phyloP scores from a whole-genome alignment of 2,113 vertebrate genomes.

The Chaenogobius annularis region DNA sequence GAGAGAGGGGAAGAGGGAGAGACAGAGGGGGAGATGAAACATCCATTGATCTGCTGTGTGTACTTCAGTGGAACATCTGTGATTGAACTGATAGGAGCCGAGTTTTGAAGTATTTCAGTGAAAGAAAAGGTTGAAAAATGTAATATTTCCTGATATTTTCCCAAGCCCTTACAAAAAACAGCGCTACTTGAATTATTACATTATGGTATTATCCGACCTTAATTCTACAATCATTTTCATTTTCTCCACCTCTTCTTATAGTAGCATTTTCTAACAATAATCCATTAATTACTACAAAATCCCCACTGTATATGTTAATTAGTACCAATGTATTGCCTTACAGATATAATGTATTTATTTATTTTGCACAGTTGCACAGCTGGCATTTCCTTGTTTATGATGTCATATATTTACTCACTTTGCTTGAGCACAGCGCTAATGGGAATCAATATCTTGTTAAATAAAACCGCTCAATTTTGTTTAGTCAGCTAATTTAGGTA shows the following conservation, averaged over 20 bases:
- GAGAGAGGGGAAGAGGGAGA: not conserved
- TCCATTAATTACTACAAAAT: not conserved
- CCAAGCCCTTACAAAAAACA: too few relatives aligned
- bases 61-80: slow-evolving; percentile 28
- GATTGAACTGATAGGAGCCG: slow-evolving; percentile 31
- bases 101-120: slow-evolving; percentile 4
- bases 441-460: not conserved
- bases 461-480: not conserved
- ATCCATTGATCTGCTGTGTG: slow-evolving; percentile 42
- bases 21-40: not conserved
- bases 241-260: too few relatives aligned
- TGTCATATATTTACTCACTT: not conserved
- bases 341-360: too few relatives aligned
- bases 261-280: not conserved
- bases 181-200: too few relatives aligned
- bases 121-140: not conserved
- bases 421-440: not conserved
- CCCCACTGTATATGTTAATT: too few relatives aligned
- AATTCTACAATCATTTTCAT: too few relatives aligned
- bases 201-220: too few relatives aligned
- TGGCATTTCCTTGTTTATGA: not conserved
- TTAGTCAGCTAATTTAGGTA: not conserved
- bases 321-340: too few relatives aligned
- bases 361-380: not conserved
- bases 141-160: too few relatives aligned